Conservation (phyloP, 23 tunicate genomes). For the Styela clava region DNA sequence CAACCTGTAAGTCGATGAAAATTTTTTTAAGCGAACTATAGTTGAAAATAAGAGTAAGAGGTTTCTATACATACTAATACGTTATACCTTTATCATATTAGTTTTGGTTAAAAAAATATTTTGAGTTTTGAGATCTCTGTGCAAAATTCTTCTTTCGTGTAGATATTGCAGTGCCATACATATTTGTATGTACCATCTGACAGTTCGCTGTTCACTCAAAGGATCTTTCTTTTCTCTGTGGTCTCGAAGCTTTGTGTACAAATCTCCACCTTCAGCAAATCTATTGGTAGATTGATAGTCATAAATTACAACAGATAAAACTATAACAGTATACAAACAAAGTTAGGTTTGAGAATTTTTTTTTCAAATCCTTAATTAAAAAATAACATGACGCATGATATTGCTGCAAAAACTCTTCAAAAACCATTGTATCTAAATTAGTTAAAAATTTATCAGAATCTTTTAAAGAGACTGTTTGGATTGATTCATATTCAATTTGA, state of each 20-base stretch:
- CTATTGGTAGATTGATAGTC: slow-evolving; percentile 18
- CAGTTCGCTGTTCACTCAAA: slow-evolving; percentile 79
- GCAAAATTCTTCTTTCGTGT: slow-evolving; percentile 85
- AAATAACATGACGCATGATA: no score
- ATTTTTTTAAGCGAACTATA: no score
- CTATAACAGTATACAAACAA: no score
- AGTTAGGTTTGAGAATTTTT: no score
- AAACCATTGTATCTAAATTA: no score
- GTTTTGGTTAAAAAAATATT: slow-evolving; percentile 96
- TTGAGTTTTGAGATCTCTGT: slow-evolving; percentile 96
- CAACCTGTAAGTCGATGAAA: slow-evolving; percentile 43
- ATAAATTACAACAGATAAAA: not conserved
- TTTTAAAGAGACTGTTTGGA: no score
- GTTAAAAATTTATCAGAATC: no score
- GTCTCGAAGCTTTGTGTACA: slow-evolving; percentile 85
- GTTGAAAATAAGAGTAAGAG: not conserved
- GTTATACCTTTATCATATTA: slow-evolving; percentile 94
- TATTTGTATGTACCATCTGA: slow-evolving; percentile 96
- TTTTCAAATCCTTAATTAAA: no score
- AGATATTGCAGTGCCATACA: slow-evolving; percentile 99
- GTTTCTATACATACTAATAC: not conserved
- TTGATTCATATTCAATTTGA: no score
- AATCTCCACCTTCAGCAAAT: slow-evolving; percentile 97
- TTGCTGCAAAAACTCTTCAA: no score
- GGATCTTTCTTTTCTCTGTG: slow-evolving; percentile 70